phyloP scores from a whole-genome alignment of 2,797 vertebrate species.

The Cirrhinus molitorella region DNA sequence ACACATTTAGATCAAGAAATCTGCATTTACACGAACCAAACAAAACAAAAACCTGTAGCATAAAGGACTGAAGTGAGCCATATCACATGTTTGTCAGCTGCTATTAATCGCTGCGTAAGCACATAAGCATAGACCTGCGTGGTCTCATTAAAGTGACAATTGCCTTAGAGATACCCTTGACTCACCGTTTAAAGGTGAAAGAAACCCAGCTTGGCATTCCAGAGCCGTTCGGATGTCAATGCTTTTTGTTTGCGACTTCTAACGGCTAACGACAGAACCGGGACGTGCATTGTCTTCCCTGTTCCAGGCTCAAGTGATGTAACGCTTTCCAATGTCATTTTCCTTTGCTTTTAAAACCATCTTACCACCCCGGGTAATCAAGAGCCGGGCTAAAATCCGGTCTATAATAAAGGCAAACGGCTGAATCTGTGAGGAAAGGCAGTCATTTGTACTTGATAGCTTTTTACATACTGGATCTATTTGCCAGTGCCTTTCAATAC shows the following conservation, averaged over 20 bases:
- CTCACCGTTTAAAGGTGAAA: constrained; percentile 52
- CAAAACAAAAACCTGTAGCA: neutral
- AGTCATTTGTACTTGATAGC: constrained; percentile 57
- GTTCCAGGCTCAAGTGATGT: constrained; percentile 22
- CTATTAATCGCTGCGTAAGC: constrained; percentile 35
- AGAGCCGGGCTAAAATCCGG: constrained; percentile 1
- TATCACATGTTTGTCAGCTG: constrained; percentile 31
- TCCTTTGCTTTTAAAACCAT: constrained; percentile 37
- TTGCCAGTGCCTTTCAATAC: constrained; percentile 51
- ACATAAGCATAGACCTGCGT: constrained; percentile 23
- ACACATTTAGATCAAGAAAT: neutral
- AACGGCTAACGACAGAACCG: constrained; percentile 41
- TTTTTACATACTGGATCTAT: constrained; percentile 58
- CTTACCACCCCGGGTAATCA: constrained; percentile 43
- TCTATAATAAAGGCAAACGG: constrained; percentile 49
- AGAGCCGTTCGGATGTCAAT: constrained; percentile 12
- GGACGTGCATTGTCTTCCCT: constrained; percentile 17
- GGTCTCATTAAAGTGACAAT: constrained; percentile 47
- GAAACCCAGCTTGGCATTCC: constrained; percentile 56
- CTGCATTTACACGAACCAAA: neutral
- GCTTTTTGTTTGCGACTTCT: constrained; percentile 59
- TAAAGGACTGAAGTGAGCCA: neutral
- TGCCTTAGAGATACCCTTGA: constrained; percentile 44
- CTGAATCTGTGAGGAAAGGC: constrained; percentile 56
- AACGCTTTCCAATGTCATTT: constrained; percentile 37